Evolutionary conservation across 1,140 invertebrate species (phyloP), one percentile per base, ranked within the genome.

Genomic region (Lordiphosa collinella): DNA sequence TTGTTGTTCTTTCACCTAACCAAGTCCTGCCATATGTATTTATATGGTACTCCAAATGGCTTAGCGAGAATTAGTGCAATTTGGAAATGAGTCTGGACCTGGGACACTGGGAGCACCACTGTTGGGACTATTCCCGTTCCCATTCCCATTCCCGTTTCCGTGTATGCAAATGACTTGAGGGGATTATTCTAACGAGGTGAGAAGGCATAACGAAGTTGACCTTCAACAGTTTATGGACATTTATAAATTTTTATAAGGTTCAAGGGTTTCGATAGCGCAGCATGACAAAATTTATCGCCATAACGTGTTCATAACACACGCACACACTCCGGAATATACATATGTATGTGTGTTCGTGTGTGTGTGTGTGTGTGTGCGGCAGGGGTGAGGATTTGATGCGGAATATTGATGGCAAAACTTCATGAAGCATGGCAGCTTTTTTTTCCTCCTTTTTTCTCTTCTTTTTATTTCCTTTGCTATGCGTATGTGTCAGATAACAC

Each of bases 371-470:
- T 10, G 10, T 0, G 12, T 12, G 25, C 11, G 22, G 25, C 8
- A 0, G 14, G 13, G 4, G 47, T 18, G 13, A 14, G 16, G 47
- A 18, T 38, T 25, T 9, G 25, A 52, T 44, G 37, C 13, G 32
- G 75, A 75, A 80, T 80, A 80, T 80, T 80, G 75, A 80, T 80
- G 75, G 72, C 47, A 54, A 57, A 82, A 75, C 69, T 80, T 80
- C 76, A 80, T 80, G 66, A 82, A 82, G 70, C 71, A 82, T 75
- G 70, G 49, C 34, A 49, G 18, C 13, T 37, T 29, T n/a, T 29
- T 16, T 16, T 29, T 43, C n/a, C 4, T 12, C 8, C 14, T 55
- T 32, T 13, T n/a, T 11, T 18, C 2, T 4, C n/a, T n/a, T n/a
- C n/a, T 3, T 18, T 2, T 34, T 1, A n/a, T 12, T 37, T 49